These are phyloP conservation scores for Colossoma macropomum DNA, from an alignment of 2,113 vertebrate species.

Conservation along the genomic window DNA sequence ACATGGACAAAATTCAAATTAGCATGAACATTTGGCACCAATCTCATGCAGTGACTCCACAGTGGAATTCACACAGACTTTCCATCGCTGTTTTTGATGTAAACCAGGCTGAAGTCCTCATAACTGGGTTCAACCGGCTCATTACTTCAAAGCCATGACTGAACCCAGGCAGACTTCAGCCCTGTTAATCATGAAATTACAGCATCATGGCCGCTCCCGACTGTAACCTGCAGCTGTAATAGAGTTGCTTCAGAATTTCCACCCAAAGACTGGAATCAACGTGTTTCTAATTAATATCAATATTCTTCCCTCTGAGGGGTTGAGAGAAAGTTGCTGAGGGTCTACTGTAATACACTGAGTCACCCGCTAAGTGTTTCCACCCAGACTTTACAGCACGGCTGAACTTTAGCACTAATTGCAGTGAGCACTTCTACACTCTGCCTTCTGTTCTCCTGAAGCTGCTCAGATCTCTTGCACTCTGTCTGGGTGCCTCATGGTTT, in stretches of 20 bases:
- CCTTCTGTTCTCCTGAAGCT: background rate
- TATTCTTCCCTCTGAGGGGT: constrained; percentile 54
- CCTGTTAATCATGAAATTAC: background rate
- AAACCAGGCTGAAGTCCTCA: background rate
- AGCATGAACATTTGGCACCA: too few relatives aligned
- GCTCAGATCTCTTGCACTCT: background rate
- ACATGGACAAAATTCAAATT: too few relatives aligned
- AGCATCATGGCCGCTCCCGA: background rate
- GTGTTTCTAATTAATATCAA: constrained; percentile 64
- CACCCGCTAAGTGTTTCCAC: constrained; percentile 64
- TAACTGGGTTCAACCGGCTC: background rate
- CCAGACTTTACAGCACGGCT: constrained; percentile 55
- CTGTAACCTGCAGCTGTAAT: background rate
- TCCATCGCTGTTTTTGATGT: constrained; percentile 14
- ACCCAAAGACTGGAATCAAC: constrained; percentile 48
- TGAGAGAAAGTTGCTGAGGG: constrained; percentile 54
- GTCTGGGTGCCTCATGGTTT: background rate
- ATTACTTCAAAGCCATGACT: constrained; percentile 1
- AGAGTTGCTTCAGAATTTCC: constrained; percentile 7
- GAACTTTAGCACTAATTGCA: constrained; percentile 64
- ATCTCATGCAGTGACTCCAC: background rate
- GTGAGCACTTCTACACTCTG: constrained; percentile 59
- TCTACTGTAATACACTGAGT: constrained; percentile 59
- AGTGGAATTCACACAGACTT: background rate
- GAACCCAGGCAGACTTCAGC: background rate